Evolutionary conservation across 1,140 invertebrate genomes (phyloP).

Genomic region (Halesus radiatus): DNA sequence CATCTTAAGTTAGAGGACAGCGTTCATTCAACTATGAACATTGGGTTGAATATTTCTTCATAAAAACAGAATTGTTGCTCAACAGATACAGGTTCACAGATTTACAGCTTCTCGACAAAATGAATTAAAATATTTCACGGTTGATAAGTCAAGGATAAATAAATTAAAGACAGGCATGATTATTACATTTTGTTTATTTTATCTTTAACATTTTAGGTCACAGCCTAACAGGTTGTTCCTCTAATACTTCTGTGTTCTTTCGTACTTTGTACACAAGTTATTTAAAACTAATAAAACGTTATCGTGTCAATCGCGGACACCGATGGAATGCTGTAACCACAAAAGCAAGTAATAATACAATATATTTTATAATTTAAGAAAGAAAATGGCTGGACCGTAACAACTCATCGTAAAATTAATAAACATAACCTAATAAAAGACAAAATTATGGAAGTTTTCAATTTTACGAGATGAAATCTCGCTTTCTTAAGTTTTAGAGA

Average conservation of each 20-base stretch:
- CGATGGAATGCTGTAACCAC: constrained; percentile 16
- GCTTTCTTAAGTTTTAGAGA: background rate
- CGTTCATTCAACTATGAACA: no score
- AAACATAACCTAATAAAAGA: background rate
- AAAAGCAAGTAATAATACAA: background rate
- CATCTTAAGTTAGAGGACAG: no score
- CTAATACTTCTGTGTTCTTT: constrained; percentile 19
- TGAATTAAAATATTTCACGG: no score
- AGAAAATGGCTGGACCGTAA: constrained; percentile 30
- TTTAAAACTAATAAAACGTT: constrained; percentile 5
- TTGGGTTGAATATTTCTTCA: no score
- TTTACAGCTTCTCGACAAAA: no score
- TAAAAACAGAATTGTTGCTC: no score
- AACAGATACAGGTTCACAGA: no score
- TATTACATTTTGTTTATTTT: background rate
- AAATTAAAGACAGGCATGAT: background rate
- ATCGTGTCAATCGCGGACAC: constrained; percentile 16
- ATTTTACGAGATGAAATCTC: background rate
- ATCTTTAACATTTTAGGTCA: constrained; percentile 3
- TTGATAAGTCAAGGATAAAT: background rate
- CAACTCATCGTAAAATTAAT: constrained; percentile 2
- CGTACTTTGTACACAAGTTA: constrained; percentile 31
- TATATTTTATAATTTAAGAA: constrained; percentile 1
- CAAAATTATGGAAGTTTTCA: background rate
- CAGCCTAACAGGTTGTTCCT: background rate